Evolutionary conservation across 2,888 invertebrate genomes (phyloP).

Genomic region (Plagodis pulveraria): DNA sequence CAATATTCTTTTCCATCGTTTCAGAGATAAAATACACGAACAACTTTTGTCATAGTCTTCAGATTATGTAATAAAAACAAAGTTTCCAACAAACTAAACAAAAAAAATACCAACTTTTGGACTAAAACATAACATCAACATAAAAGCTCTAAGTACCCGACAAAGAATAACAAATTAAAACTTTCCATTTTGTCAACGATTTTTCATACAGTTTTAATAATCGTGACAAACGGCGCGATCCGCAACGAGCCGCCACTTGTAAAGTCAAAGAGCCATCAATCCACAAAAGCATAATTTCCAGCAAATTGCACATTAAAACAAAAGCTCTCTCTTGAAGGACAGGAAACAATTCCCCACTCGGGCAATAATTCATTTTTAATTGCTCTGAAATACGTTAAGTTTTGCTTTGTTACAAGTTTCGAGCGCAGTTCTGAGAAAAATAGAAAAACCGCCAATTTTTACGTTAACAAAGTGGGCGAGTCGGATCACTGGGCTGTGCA

Average conservation of each 20-base stretch:
- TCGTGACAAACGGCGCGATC: constrained; percentile 1
- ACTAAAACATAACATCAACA: no score
- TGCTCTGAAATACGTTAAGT: constrained; percentile 40
- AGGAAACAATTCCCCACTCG: constrained; percentile 44
- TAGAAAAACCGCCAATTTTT: constrained; percentile 24
- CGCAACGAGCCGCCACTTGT: constrained; percentile 2
- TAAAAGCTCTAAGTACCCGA: no score
- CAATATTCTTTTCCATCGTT: no score
- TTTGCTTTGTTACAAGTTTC: constrained; percentile 38
- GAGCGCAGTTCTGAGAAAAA: constrained; percentile 2
- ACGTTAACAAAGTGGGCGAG: no score
- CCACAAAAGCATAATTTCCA: constrained; percentile 31
- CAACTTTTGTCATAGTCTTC: no score
- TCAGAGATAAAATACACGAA: no score
- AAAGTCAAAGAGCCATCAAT: constrained; percentile 28
- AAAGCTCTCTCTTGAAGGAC: constrained; percentile 30
- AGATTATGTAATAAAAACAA: no score
- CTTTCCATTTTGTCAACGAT: not conserved
- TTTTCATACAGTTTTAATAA: constrained; percentile 5
- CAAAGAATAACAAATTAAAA: no score
- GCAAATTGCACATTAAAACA: constrained; percentile 42
- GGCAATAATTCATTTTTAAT: constrained; percentile 61
- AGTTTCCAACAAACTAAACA: no score
- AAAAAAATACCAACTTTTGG: no score
- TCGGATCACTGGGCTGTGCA: not conserved